Evolutionary conservation across 2,888 invertebrate species (phyloP).

Genomic region (Synergus umbraculus): DNA sequence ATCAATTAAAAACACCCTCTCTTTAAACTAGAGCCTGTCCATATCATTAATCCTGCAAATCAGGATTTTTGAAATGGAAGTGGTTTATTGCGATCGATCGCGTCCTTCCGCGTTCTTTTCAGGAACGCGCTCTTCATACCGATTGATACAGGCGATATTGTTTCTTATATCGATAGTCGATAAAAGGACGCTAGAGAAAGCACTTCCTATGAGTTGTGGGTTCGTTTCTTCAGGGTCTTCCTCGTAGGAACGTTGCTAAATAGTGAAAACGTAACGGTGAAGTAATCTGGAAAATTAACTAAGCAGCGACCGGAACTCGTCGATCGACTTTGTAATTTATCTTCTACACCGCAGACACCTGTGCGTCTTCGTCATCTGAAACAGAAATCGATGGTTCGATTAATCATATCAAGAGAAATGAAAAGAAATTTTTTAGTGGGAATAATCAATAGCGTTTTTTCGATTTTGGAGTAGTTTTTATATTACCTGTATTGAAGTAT

Average conservation of each 20-base stretch:
- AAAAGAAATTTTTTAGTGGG: conserved; percentile 27
- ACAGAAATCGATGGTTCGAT: conserved; percentile 65
- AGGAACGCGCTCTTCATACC: conserved; percentile 23
- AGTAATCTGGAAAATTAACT: conserved; percentile 50
- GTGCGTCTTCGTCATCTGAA: conserved; percentile 83
- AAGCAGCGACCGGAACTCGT: conserved; percentile 56
- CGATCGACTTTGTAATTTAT: conserved; percentile 27
- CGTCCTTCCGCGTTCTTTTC: conserved; percentile 20
- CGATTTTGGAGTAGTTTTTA: neutral
- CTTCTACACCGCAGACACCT: conserved; percentile 82
- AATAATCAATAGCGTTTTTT: neutral
- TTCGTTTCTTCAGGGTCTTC: conserved; percentile 35
- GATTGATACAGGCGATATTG: conserved; percentile 15
- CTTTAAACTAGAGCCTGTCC: conserved; percentile 7
- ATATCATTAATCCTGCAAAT: neutral
- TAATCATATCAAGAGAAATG: conserved; percentile 67
- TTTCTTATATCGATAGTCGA: conserved; percentile 28
- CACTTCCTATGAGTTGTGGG: conserved; percentile 22
- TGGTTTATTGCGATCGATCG: conserved; percentile 20
- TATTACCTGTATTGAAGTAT: neutral
- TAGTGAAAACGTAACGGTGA: conserved; percentile 43
- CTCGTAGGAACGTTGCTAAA: conserved; percentile 42
- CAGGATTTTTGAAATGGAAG: conserved; percentile 8
- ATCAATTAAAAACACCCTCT: conserved; percentile 6
- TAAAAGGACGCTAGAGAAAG: conserved; percentile 30